These are phyloP conservation scores for Proterorhinus semilunaris DNA, from an alignment of 2,113 vertebrate genomes.

Conservation along the genomic window DNA sequence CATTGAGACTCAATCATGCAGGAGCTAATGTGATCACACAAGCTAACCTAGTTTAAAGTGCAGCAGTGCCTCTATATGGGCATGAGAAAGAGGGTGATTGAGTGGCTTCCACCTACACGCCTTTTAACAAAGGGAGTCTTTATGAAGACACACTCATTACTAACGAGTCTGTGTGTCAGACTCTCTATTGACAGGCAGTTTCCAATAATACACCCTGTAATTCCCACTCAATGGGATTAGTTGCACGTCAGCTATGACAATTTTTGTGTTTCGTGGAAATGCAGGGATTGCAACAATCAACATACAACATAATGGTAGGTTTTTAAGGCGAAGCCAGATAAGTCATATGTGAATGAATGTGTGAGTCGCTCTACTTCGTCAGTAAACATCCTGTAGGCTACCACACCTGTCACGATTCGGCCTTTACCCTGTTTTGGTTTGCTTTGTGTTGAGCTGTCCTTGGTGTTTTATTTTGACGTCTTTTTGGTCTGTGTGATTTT, in stretches of 20 bases:
- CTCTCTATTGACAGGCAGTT: background rate
- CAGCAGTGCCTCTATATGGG: conserved; percentile 28
- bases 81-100: conserved; percentile 44
- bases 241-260: background rate
- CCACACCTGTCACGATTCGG: too few species aligned
- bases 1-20: conserved; percentile 86
- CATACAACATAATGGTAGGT: background rate
- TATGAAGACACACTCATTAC: background rate
- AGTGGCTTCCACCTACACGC: conserved; percentile 25
- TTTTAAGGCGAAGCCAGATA: background rate
- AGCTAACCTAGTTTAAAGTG: conserved; percentile 60
- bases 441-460: too few species aligned
- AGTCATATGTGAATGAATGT: background rate
- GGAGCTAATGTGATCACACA: conserved; percentile 80
- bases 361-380: background rate
- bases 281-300: conserved; percentile 31
- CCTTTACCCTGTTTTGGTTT: too few species aligned
- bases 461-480: too few species aligned
- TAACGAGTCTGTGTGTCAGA: background rate
- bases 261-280: conserved; percentile 4
- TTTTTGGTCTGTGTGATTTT: too few species aligned
- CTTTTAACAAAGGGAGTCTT: conserved; percentile 13
- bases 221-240: background rate
- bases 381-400: background rate
- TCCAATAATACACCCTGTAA: background rate